Conservation (phyloP, 2,797 vertebrate genomes). For the Periophthalmus magnuspinnatus region DNA sequence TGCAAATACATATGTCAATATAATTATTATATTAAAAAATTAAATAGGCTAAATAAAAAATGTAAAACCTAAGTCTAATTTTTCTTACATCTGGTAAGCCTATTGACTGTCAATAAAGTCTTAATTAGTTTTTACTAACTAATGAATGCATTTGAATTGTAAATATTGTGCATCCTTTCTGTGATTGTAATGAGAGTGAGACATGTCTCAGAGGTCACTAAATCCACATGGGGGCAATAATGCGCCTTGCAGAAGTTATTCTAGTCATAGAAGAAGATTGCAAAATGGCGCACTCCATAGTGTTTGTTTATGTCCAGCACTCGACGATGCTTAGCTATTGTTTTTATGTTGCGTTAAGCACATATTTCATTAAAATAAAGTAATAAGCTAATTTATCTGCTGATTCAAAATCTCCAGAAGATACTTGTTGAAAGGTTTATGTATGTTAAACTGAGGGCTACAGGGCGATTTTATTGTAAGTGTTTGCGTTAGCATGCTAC, state of each 20-base stretch:
- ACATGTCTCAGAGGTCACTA: too few relatives aligned
- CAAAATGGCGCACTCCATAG: constrained; percentile 6
- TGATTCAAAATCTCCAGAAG: background rate
- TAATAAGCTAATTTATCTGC: background rate
- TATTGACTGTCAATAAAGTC: background rate
- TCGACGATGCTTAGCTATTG: background rate
- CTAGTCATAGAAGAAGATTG: constrained; percentile 4
- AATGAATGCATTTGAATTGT: background rate
- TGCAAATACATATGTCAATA: too few relatives aligned
- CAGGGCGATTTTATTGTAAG: background rate
- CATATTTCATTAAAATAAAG: background rate
- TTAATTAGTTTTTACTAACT: background rate
- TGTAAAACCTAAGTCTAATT: background rate
- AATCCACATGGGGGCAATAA: constrained; percentile 3
- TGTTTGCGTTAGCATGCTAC: background rate
- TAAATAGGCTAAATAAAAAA: background rate
- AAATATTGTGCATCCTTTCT: background rate
- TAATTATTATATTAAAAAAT: background rate
- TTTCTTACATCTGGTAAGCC: background rate
- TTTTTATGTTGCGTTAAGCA: background rate
- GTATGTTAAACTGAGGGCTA: background rate
- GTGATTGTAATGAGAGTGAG: background rate
- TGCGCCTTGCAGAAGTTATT: background rate
- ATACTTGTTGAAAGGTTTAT: background rate
- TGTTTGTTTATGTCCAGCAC: constrained; percentile 10